phyloP scores from a whole-genome alignment of 2,113 vertebrate species.

The Lonchura striata region DNA sequence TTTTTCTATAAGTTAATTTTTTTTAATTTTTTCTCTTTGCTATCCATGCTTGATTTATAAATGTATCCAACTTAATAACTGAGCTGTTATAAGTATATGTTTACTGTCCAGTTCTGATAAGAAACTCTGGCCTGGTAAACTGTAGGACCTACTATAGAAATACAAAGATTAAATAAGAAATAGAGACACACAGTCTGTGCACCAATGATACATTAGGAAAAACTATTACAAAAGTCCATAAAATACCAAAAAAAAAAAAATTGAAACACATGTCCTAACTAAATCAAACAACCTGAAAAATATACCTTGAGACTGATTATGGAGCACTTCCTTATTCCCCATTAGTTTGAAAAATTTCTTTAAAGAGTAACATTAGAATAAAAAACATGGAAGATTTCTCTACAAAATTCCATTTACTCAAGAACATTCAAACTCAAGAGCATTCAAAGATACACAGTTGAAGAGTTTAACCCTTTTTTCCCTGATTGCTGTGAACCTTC shows the following conservation, averaged over 20 bases:
- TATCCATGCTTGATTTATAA: neutral
- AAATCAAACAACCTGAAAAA: too few relatives aligned
- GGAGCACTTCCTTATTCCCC: too few relatives aligned
- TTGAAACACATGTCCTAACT: too few relatives aligned
- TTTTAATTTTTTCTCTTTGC: neutral
- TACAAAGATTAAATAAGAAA: neutral
- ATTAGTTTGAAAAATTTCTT: too few relatives aligned
- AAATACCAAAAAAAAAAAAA: accelerated
- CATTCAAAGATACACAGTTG: neutral
- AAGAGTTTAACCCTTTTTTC: neutral
- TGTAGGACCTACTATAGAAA: neutral
- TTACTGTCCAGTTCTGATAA: neutral
- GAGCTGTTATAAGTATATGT: neutral
- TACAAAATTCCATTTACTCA: too few relatives aligned
- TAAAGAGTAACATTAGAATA: too few relatives aligned
- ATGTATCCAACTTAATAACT: neutral
- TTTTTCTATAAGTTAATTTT: neutral
- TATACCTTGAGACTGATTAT: too few relatives aligned
- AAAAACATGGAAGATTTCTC: too few relatives aligned
- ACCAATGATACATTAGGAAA: neutral
- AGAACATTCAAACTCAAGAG: too few relatives aligned
- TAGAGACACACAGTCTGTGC: neutral
- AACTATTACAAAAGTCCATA: neutral
- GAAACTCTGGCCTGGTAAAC: neutral
- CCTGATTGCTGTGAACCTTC: neutral